Evolutionary conservation across 2,888 invertebrate genomes (phyloP).

Genomic region (Phasia obesa): DNA sequence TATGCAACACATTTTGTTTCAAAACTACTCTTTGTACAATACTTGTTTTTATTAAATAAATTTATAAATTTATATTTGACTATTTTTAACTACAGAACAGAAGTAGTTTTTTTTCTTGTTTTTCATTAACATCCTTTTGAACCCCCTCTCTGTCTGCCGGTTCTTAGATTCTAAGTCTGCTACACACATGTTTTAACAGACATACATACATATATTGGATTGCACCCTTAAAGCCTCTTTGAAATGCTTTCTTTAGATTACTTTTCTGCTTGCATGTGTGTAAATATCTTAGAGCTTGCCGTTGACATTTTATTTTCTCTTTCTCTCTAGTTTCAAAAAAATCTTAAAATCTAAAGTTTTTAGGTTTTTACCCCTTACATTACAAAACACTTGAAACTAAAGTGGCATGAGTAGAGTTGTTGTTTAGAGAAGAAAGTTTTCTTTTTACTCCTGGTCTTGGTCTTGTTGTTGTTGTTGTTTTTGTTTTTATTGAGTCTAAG

Average conservation of each 20-base stretch:
- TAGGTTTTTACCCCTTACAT: slow-evolving; percentile 16
- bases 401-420: slow-evolving; percentile 3
- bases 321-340: slow-evolving; percentile 12
- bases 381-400: slow-evolving; percentile 21
- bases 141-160: no score
- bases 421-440: slow-evolving; percentile 40
- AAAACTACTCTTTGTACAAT: slow-evolving; percentile 15
- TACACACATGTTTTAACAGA: no score
- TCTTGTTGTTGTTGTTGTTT: slow-evolving; percentile 12
- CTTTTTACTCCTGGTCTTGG: slow-evolving; percentile 16
- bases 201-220: neutral
- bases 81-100: slow-evolving; percentile 11
- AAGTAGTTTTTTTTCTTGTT: neutral
- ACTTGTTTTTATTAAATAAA: slow-evolving; percentile 32
- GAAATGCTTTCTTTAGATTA: slow-evolving; percentile 27
- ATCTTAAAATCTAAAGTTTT: slow-evolving; percentile 48
- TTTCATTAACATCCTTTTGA: slow-evolving; percentile 9
- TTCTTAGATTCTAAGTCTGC: neutral
- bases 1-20: slow-evolving; percentile 40
- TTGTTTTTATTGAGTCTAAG: slow-evolving; percentile 34
- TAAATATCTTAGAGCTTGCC: slow-evolving; percentile 30
- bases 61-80: slow-evolving; percentile 8
- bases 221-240: neutral
- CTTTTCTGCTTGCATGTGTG: slow-evolving; percentile 30
- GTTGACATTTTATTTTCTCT: slow-evolving; percentile 55